Evolutionary conservation across 2,888 invertebrate species (phyloP).

Genomic region (Agapetus fuscipes): DNA sequence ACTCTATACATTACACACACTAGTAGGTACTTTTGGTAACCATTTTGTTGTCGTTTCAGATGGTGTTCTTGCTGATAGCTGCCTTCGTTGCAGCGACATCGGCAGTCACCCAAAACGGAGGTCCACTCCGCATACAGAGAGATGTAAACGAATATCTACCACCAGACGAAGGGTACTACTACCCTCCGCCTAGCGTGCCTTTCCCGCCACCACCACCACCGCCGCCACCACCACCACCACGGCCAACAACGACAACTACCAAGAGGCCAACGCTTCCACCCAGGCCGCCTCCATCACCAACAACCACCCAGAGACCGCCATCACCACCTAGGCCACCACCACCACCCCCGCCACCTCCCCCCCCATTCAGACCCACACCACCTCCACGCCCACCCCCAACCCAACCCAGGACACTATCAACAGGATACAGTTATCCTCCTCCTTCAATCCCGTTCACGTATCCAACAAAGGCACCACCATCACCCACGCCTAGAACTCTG

Average conservation of each 20-base stretch:
- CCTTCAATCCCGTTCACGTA: constrained; percentile 9
- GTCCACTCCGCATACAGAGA: background rate
- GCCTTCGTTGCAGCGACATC: constrained; percentile 37
- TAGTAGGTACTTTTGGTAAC: too few species aligned
- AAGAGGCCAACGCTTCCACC: constrained; percentile 12
- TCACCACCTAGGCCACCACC: constrained; percentile 18
- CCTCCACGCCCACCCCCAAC: constrained; percentile 17
- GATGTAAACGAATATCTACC: background rate
- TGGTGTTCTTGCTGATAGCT: constrained; percentile 40
- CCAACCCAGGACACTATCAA: constrained; percentile 7
- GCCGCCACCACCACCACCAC: constrained; percentile 21
- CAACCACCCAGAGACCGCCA: constrained; percentile 3
- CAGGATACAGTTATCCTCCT: constrained; percentile 1
- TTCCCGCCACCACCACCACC: constrained; percentile 23
- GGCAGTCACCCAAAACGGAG: constrained; percentile 30
- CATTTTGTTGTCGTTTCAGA: too few species aligned
- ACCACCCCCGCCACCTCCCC: constrained; percentile 13
- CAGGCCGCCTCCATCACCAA: constrained; percentile 17
- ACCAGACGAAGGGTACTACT: constrained; percentile 1
- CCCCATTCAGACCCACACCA: constrained; percentile 12
- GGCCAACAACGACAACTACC: constrained; percentile 12
- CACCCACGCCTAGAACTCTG: constrained; percentile 15
- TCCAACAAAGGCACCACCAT: constrained; percentile 19
- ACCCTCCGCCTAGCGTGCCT: constrained; percentile 37
- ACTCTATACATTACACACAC: too few species aligned